Conservation (phyloP, 2,797 vertebrate species). For the Aulostomus chinensis region DNA sequence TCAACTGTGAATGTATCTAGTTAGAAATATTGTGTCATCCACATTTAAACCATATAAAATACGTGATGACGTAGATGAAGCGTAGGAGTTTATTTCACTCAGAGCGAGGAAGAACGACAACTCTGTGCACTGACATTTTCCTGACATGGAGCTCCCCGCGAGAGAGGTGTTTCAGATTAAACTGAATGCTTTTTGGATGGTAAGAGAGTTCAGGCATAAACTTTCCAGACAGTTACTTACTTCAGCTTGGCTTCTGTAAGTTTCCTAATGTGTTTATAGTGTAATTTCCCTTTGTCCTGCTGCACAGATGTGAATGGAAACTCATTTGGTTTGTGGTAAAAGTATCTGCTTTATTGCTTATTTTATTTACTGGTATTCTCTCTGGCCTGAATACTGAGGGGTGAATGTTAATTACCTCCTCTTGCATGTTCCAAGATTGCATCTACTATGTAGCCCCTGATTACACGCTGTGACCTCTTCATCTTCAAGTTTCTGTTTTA, state of each 20-base stretch:
- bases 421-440: background rate
- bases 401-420: background rate
- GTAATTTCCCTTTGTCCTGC: background rate
- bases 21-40: too few relatives aligned
- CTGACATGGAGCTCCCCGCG: background rate
- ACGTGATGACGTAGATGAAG: too few relatives aligned
- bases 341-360: too few relatives aligned
- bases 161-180: background rate
- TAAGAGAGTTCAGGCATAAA: background rate
- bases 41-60: too few relatives aligned
- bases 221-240: background rate
- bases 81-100: too few relatives aligned
- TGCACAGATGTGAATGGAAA: too few relatives aligned
- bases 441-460: conserved; percentile 1
- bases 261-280: background rate
- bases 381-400: background rate
- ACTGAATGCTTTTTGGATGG: background rate
- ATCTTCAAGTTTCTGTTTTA: conserved; percentile 4
- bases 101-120: too few relatives aligned
- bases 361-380: too few relatives aligned
- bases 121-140: background rate
- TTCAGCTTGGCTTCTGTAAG: too few relatives aligned
- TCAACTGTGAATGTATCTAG: background rate
- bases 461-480: background rate
- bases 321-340: background rate